Conservation (phyloP, 2,888 invertebrate species). For the Eupelmus urozonus region DNA sequence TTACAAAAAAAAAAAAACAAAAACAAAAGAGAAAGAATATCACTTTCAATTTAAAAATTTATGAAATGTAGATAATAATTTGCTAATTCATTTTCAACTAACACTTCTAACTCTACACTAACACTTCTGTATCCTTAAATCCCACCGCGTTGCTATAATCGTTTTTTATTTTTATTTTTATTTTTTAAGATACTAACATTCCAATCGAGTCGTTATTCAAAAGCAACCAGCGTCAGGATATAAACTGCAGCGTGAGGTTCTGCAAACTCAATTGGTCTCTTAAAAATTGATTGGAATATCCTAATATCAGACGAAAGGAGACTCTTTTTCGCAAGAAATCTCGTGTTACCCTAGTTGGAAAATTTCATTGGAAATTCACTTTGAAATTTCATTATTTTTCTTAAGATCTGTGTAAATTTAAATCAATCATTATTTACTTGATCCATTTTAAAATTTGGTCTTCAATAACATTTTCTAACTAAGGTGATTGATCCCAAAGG, state of each 20-base stretch:
- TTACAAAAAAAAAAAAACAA: constrained; percentile 23
- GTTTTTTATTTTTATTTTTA: too few relatives aligned
- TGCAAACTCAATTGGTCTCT: constrained; percentile 27
- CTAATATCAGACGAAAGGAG: constrained; percentile 24
- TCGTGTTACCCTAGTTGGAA: constrained; percentile 17
- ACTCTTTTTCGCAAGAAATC: constrained; percentile 17
- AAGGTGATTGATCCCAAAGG: constrained; percentile 35
- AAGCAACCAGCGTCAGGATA: constrained; percentile 16
- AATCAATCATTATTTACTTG: too few relatives aligned
- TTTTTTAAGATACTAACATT: constrained; percentile 12
- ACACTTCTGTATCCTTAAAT: constrained; percentile 47
- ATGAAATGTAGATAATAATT: constrained; percentile 14
- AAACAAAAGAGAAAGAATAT: constrained; percentile 8
- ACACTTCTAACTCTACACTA: constrained; percentile 26
- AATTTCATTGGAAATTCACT: constrained; percentile 9
- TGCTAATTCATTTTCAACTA: constrained; percentile 18
- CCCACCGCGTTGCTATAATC: constrained; percentile 4
- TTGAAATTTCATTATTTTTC: too few relatives aligned
- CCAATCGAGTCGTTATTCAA: constrained; percentile 9
- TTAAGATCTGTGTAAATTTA: too few relatives aligned
- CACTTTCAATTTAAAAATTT: constrained; percentile 32
- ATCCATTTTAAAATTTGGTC: neutral
- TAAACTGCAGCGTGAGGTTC: constrained; percentile 8
- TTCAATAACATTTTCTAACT: constrained; percentile 33
- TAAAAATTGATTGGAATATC: constrained; percentile 35